Conservation (phyloP, 2,113 vertebrate genomes). For the Tupaia chinensis region DNA sequence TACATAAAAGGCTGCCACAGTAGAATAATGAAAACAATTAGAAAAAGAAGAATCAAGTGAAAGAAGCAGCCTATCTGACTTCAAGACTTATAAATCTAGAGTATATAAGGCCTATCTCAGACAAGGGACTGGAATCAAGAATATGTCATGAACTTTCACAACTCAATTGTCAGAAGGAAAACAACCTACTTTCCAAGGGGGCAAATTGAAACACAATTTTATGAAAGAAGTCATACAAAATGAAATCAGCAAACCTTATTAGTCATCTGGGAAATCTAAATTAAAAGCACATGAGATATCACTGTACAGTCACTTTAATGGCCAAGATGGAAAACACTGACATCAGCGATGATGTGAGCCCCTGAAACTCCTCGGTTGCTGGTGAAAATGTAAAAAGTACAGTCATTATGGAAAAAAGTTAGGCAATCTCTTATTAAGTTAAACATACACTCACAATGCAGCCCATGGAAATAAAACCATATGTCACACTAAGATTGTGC, state of each 20-base stretch:
- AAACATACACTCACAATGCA: neutral
- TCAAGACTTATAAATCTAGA: neutral
- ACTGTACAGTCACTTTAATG: neutral
- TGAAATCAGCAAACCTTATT: neutral
- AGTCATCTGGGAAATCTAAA: neutral
- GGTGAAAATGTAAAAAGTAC: neutral
- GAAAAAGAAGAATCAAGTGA: neutral
- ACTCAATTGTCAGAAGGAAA: neutral
- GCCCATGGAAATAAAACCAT: neutral
- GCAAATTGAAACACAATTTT: neutral
- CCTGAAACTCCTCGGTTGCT: neutral
- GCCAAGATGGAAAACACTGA: neutral
- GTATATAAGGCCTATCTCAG: neutral
- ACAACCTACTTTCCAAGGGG: neutral
- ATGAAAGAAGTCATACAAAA: neutral
- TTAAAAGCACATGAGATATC: neutral
- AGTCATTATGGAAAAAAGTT: neutral
- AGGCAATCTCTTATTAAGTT: too few species aligned
- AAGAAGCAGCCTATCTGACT: neutral
- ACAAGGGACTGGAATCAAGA: neutral
- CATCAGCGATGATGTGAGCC: neutral
- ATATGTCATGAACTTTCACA: neutral
- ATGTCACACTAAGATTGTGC: neutral
- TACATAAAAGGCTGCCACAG: neutral
- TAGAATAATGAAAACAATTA: neutral